Conservation (phyloP, 2,888 invertebrate species). For the Atethmia centrago region DNA sequence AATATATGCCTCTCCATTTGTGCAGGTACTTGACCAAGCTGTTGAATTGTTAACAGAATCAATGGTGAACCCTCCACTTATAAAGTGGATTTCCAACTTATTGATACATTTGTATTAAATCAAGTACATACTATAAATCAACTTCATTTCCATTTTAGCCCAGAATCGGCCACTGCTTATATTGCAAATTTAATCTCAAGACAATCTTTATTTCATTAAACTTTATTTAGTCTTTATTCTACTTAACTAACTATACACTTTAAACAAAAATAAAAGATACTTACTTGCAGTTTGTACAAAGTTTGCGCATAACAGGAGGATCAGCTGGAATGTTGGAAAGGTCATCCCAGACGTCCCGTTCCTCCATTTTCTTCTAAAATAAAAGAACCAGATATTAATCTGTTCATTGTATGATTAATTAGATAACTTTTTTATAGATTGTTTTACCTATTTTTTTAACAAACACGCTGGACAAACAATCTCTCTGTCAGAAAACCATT, state of each 20-base stretch:
- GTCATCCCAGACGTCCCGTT: constrained; percentile 92
- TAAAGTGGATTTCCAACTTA: neutral
- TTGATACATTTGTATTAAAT: neutral
- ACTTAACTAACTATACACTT: neutral
- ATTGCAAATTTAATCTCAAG: neutral
- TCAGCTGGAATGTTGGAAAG: constrained; percentile 94
- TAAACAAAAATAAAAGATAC: constrained; percentile 63
- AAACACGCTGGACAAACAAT: neutral
- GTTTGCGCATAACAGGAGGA: constrained; percentile 93
- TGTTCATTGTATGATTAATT: neutral
- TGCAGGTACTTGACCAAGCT: neutral
- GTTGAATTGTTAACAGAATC: neutral
- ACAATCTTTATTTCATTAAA: neutral
- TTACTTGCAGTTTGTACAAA: constrained; percentile 94
- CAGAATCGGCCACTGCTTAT: neutral
- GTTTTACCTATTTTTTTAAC: neutral
- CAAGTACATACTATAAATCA: neutral
- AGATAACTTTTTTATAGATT: neutral
- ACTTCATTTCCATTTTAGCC: neutral
- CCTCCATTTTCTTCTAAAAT: constrained; percentile 75
- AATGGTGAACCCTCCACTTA: neutral
- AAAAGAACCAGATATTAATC: neutral
- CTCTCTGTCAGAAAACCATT: neutral
- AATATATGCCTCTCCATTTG: neutral
- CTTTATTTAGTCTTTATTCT: neutral